Percentiles rank a stretch among this genome's conserved stretches.
These are phyloP conservation scores for Argynnis bischoffii DNA, from an alignment of 2,888 invertebrate species.

Conservation along the genomic window DNA sequence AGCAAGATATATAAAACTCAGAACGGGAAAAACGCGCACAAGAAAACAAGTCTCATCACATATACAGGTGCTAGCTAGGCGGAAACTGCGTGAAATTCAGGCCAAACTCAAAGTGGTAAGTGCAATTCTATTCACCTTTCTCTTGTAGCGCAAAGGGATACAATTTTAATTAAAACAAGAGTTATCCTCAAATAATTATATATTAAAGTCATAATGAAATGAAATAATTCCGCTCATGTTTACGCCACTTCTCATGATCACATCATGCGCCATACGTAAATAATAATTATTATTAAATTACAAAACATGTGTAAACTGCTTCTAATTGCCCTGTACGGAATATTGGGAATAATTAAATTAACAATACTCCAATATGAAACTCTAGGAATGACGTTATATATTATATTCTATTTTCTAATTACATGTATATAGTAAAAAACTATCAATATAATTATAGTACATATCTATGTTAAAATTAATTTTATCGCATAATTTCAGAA, in stretches of 20 bases:
- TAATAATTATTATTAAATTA: neutral
- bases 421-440: neutral
- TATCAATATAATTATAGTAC: neutral
- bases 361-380: neutral
- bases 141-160: conserved; percentile 24
- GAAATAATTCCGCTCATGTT: neutral
- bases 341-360: neutral
- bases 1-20: conserved; percentile 99
- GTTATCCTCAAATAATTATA: conserved; percentile 12
- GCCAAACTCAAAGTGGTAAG: conserved; percentile 98
- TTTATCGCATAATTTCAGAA: no score
- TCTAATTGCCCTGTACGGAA: neutral
- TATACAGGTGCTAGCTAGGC: conserved; percentile 99
- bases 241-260: no score
- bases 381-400: neutral
- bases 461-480: no score
- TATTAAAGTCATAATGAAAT: conserved; percentile 12
- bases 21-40: conserved; percentile 99
- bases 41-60: conserved; percentile 99
- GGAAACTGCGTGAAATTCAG: conserved; percentile 99
- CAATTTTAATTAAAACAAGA: conserved; percentile 35
- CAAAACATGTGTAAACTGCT: neutral
- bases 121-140: conserved; percentile 46
- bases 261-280: neutral
- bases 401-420: neutral